phyloP scores from a whole-genome alignment of 2,888 invertebrate species.

The Prostheceraeus crozeri region DNA sequence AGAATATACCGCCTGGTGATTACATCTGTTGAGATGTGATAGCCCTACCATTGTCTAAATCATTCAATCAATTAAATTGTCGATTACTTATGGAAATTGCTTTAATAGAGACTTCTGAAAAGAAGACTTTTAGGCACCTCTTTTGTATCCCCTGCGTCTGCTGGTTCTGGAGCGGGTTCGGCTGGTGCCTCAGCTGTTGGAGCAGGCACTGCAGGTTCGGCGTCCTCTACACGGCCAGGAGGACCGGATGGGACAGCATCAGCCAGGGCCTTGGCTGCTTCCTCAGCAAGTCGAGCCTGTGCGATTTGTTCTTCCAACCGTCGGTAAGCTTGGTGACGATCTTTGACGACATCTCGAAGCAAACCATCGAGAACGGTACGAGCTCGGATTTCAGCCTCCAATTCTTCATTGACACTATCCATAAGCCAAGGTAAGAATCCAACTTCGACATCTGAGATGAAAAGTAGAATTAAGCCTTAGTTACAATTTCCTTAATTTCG shows the following conservation, averaged over 20 bases:
- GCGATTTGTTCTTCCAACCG: constrained; percentile 43
- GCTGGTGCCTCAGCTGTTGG: too few relatives aligned
- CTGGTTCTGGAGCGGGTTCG: too few relatives aligned
- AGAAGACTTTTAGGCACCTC: too few relatives aligned
- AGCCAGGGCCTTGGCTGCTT: constrained; percentile 34
- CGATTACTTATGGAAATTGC: too few relatives aligned
- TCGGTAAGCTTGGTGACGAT: constrained; percentile 46
- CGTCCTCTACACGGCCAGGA: too few relatives aligned
- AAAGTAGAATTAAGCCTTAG: neutral
- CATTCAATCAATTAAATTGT: too few relatives aligned
- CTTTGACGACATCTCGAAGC: constrained; percentile 48
- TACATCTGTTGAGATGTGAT: too few relatives aligned
- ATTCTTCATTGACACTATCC: constrained; percentile 70
- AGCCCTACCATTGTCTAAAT: too few relatives aligned
- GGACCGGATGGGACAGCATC: constrained; percentile 28
- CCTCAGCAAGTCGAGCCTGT: constrained; percentile 37
- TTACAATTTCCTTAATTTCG: neutral
- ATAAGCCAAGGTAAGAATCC: constrained; percentile 80
- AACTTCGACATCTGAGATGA: constrained; percentile 59
- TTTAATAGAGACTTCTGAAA: too few relatives aligned
- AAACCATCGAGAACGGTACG: constrained; percentile 71
- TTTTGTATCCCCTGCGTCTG: too few relatives aligned
- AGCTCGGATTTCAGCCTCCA: constrained; percentile 72
- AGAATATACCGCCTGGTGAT: too few relatives aligned
- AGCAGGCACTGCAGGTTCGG: too few relatives aligned